phyloP scores from a whole-genome alignment of 2,888 invertebrate genomes.

The Meandrusa payeni region DNA sequence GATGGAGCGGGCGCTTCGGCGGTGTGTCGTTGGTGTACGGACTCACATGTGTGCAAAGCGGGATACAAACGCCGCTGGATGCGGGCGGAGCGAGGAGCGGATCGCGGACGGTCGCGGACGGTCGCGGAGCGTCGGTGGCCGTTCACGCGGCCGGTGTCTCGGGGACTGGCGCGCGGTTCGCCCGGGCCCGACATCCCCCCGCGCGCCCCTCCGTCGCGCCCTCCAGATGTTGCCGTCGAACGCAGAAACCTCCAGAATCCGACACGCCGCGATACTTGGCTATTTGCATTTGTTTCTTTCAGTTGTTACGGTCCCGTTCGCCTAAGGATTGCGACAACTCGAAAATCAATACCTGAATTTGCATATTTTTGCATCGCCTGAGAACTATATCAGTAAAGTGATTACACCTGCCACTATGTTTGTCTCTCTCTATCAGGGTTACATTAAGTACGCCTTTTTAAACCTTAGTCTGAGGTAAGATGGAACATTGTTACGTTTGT shows the following conservation, averaged over 20 bases:
- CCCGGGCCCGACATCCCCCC: constrained; percentile 59
- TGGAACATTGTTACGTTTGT: too few species aligned
- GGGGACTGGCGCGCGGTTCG: constrained; percentile 73
- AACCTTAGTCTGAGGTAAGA: too few species aligned
- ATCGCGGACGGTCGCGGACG: constrained; percentile 44
- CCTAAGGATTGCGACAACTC: background rate
- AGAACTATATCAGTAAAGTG: too few species aligned
- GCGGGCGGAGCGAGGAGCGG: constrained; percentile 33
- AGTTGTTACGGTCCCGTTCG: constrained; percentile 2
- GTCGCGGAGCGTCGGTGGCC: constrained; percentile 61
- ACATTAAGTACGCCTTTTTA: too few species aligned
- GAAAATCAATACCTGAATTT: constrained; percentile 8
- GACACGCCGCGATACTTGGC: constrained; percentile 21
- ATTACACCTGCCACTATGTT: too few species aligned
- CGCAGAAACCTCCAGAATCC: constrained; percentile 55
- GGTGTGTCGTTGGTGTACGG: constrained; percentile 29
- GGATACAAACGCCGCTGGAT: constrained; percentile 56
- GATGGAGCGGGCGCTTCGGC: constrained; percentile 33
- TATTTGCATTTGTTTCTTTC: constrained; percentile 27
- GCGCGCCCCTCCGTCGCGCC: constrained; percentile 53
- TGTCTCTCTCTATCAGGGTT: too few species aligned
- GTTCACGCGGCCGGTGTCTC: constrained; percentile 78
- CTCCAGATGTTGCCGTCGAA: constrained; percentile 56
- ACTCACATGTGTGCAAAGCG: constrained; percentile 70
- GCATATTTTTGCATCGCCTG: constrained; percentile 9